A percentile compares a stretch with the other conserved stretches of the same genome.
phyloP scores from a whole-genome alignment of 2,797 vertebrate species.

The Trematomus bernacchii region DNA sequence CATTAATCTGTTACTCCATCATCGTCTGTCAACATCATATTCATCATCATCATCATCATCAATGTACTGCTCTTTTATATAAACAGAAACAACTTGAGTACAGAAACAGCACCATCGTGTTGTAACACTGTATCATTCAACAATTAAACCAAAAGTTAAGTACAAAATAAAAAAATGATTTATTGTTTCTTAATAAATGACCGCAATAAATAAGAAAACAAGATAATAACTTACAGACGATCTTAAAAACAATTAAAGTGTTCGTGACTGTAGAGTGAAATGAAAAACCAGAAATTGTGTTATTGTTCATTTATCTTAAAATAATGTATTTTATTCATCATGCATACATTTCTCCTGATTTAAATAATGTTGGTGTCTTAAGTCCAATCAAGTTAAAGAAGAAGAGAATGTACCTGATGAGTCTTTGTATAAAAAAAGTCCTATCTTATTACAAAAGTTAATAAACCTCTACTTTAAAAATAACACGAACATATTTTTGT shows the following conservation, averaged over 20 bases:
- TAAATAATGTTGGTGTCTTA: neutral
- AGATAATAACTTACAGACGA: no score
- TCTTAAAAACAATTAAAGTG: neutral
- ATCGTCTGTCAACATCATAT: neutral
- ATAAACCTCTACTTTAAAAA: neutral
- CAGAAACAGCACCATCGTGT: neutral
- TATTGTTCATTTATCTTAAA: neutral
- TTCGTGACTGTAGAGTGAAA: neutral
- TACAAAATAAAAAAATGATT: neutral
- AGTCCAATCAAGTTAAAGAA: neutral
- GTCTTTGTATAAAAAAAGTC: no score
- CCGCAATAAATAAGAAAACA: neutral
- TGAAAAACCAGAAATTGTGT: neutral
- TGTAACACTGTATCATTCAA: neutral
- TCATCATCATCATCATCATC: slow-evolving; percentile 3
- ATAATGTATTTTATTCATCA: neutral
- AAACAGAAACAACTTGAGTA: neutral
- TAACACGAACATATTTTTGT: neutral
- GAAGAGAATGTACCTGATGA: neutral
- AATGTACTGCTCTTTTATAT: no score
- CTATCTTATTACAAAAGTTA: no score
- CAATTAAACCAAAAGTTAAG: no score
- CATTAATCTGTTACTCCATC: neutral
- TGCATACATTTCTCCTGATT: neutral
- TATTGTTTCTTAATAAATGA: neutral